Conservation (phyloP, 1,140 invertebrate species). For the Manduca sexta region DNA sequence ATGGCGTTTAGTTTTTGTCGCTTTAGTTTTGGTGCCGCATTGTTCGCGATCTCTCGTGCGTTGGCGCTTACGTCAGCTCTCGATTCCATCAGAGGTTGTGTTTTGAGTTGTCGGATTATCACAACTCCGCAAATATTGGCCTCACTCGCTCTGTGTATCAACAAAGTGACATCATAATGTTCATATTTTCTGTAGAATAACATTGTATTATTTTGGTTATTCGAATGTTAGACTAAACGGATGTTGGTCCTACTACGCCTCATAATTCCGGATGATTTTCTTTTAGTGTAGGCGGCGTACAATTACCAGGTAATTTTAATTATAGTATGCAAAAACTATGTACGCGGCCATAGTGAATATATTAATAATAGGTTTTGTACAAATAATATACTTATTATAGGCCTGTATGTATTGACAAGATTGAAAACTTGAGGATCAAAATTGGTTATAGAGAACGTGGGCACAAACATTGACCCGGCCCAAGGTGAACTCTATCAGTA, state of each 20-base stretch:
- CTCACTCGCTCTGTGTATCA: slow-evolving; percentile 43
- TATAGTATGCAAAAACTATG: too few relatives aligned
- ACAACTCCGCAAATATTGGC: slow-evolving; percentile 40
- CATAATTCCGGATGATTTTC: too few relatives aligned
- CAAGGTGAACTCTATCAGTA: slow-evolving; percentile 45
- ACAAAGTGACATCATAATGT: slow-evolving; percentile 60
- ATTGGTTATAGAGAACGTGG: slow-evolving; percentile 25
- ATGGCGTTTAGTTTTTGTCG: slow-evolving; percentile 13
- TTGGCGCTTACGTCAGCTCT: slow-evolving; percentile 45
- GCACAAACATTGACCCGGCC: slow-evolving; percentile 47
- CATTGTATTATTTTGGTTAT: not conserved
- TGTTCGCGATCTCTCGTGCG: slow-evolving; percentile 17
- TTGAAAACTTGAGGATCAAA: not conserved
- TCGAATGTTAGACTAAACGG: not conserved
- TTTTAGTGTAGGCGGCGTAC: too few relatives aligned
- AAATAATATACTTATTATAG: not conserved
- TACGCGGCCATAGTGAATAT: not conserved
- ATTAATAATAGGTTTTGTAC: not conserved
- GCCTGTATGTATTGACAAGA: not conserved
- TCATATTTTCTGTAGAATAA: slow-evolving; percentile 3
- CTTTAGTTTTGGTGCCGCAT: slow-evolving; percentile 20
- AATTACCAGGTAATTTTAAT: too few relatives aligned
- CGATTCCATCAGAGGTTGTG: slow-evolving; percentile 35
- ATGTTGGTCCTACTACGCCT: not conserved
- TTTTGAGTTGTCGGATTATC: slow-evolving; percentile 47